Base-by-base conservation (phyloP, 2,113 vertebrate species). In the Alouatta palliata region DNA sequence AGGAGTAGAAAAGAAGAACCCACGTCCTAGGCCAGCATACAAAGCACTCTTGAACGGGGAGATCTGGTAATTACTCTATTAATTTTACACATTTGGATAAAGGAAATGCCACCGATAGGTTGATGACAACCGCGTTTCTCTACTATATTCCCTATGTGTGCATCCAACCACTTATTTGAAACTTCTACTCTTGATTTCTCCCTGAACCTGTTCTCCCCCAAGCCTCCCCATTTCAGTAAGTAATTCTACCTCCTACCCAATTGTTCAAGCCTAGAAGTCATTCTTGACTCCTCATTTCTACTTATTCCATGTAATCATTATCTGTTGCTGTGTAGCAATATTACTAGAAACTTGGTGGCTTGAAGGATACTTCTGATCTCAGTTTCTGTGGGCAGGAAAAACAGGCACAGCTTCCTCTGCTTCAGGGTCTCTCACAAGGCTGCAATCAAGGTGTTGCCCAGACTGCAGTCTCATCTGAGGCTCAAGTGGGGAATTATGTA, bases 81-180 rank as follows among this genome's bases (percentile, higher is more conserved):
- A 45, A 32, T 21, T 90, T 68, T 6, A 8, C n/a, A 35, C 11
- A 3, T 23, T 13, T 30, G 5, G 11, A 20, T 1, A 30, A 61
- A 49, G 21, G 10, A 45, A 56, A 19, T 6, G 6, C 25, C 27
- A 21, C 12, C 6, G 40, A 47, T 5, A 68, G 49, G 5, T 2
- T 11, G n/a, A 79, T 11, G n/a, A 20, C 30, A 16, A 19, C 13
- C n/a, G 13, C 49, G 6, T 43, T 16, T 11, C 25, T 40, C 49
- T 25, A 5, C 21, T 35, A 2, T 21, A 12, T 4, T 43, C 27
- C 80, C 0, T 35, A 3, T n/a, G 13, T n/a, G 64, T 2, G 19
- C 58, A 35, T 3, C 14, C 40, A 64, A 47, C 35, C n/a, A 7
- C 43, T 40, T 11, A 35, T 9, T 19, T 19, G 17, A 45, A 64